Base-by-base conservation (phyloP, 1,140 invertebrate species). In the Drosophila burlai region DNA sequence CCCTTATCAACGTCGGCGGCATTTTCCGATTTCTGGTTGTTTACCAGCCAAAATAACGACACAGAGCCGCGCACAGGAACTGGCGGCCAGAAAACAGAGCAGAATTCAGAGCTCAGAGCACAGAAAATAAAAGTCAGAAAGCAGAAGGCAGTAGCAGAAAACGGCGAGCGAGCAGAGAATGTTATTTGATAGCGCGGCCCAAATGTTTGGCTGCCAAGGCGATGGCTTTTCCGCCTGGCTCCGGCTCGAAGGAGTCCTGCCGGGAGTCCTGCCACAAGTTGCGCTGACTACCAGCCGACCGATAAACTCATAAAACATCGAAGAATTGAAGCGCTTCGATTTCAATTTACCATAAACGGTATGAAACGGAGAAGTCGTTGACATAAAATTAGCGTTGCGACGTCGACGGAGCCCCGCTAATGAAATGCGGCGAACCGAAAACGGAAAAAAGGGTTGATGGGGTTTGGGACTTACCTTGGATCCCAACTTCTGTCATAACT, bases 21-120 rank as follows among this genome's bases (percentile, higher is more conserved):
- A 85, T 90, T 89, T 89, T 83, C 64, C 74, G 78, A 55, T 74
- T 83, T 74, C 68, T 84, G 81, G 83, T 92, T 92, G 90, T 92
- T 92, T 91, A 83, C 81, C 62, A 83, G 81, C 78, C 90, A 92
- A 92, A 92, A 92, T 92, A 92, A 91, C 90, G 90, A 83, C 79
- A 91, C 83, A 80, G 21, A 59, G 52, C 45, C 45, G 45, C 34
- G 62, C 52, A n/a, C 65, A 36, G 55, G 55, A 74, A 52, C 69
- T 43, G 55, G 38, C 36, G 69, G 52, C 52, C 65, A 59, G 65
- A 59, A 46, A 55, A 58, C 40, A 34, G 21, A 67, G 13, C 52
- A 36, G 31, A 36, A 36, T 21, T 36, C 52, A 24, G 18, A 46
- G 40, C 18, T 26, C 34, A 60, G 40, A 63, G 50, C 54, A 49